Conservation (phyloP, 2,797 vertebrate species). For the Squalus acanthias region DNA sequence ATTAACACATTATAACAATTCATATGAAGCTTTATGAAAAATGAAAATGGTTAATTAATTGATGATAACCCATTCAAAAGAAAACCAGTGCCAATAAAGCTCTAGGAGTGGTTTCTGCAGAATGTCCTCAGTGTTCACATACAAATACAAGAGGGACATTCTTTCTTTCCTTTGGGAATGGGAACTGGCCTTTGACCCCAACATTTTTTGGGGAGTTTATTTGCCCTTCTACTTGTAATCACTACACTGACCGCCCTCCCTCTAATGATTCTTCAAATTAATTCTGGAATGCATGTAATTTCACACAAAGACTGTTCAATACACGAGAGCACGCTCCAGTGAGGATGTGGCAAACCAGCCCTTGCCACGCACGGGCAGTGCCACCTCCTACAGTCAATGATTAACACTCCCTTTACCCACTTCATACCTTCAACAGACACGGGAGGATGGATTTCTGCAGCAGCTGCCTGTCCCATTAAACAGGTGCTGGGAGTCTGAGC, state of each 20-base stretch:
- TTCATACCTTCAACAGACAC: neutral
- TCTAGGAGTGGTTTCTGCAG: neutral
- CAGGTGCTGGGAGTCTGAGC: too few species aligned
- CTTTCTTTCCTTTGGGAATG: neutral
- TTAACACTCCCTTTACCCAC: neutral
- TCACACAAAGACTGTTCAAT: neutral
- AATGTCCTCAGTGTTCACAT: too few species aligned
- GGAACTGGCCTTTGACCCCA: too few species aligned
- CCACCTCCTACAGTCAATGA: neutral
- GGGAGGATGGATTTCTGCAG: neutral
- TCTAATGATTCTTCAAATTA: neutral
- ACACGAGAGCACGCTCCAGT: neutral
- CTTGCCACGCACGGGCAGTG: neutral
- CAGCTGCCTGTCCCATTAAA: too few species aligned
- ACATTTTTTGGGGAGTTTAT: neutral
- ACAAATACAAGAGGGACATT: neutral
- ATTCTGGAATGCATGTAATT: neutral
- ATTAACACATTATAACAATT: neutral
- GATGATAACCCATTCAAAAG: neutral
- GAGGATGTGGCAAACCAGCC: neutral
- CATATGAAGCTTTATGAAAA: neutral
- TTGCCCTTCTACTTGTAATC: neutral
- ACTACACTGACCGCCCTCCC: neutral
- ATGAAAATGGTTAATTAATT: neutral
- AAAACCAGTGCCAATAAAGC: neutral